phyloP scores from a whole-genome alignment of 2,888 invertebrate genomes.

The Gastrophysa polygoni region DNA sequence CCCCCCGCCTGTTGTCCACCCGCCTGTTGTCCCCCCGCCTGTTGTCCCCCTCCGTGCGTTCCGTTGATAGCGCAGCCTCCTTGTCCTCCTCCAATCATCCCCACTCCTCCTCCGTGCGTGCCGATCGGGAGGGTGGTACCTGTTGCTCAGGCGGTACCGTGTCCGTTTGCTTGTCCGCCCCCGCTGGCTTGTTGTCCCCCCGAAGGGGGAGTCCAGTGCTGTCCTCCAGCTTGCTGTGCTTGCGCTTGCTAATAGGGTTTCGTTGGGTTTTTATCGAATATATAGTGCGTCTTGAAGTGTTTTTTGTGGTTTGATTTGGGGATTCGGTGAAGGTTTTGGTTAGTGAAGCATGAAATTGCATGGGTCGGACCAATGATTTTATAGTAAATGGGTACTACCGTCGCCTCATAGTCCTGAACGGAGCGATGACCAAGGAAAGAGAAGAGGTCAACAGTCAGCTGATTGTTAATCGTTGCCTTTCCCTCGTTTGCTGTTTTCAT shows the following conservation, averaged over 20 bases:
- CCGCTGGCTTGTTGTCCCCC: slow-evolving; percentile 32
- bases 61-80: slow-evolving; percentile 48
- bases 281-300: too few species aligned
- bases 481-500: too few species aligned
- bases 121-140: slow-evolving; percentile 45
- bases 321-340: too few species aligned
- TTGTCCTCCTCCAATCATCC: slow-evolving; percentile 48
- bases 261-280: too few species aligned
- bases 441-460: too few species aligned
- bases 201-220: slow-evolving; percentile 41
- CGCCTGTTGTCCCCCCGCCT: slow-evolving; percentile 28
- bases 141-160: slow-evolving; percentile 41
- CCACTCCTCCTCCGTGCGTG: slow-evolving; percentile 45
- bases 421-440: too few species aligned
- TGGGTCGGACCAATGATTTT: too few species aligned
- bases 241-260: slow-evolving; percentile 31
- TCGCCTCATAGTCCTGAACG: too few species aligned
- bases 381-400: too few species aligned
- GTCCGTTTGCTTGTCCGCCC: slow-evolving; percentile 44
- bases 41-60: slow-evolving; percentile 42
- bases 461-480: too few species aligned
- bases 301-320: too few species aligned
- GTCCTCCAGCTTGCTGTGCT: slow-evolving; percentile 34
- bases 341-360: too few species aligned
- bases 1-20: slow-evolving; percentile 29